phyloP scores from a whole-genome alignment of 2,888 invertebrate species.

The Itoplectis maculator region DNA sequence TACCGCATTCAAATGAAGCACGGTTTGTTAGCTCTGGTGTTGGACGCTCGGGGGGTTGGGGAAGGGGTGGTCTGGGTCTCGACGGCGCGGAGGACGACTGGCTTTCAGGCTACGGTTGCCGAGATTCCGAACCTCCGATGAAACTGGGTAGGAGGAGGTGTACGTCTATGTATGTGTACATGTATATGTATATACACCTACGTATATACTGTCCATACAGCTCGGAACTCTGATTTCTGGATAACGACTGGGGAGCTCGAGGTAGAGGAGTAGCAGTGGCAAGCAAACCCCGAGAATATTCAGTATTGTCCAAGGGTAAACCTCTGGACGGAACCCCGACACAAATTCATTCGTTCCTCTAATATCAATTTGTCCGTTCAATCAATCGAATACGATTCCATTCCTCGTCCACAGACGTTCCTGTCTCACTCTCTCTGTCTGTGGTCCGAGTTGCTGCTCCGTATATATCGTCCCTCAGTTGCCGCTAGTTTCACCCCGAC shows the following conservation, averaged over 20 bases:
- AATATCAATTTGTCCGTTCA: slow-evolving; percentile 58
- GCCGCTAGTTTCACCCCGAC: neutral
- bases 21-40: slow-evolving; percentile 72
- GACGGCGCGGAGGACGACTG: slow-evolving; percentile 65
- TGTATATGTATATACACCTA: neutral
- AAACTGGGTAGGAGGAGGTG: slow-evolving; percentile 37
- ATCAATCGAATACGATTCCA: slow-evolving; percentile 49
- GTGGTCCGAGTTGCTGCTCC: slow-evolving; percentile 23
- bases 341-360: slow-evolving; percentile 37
- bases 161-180: slow-evolving; percentile 1
- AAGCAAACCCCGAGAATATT: slow-evolving; percentile 51
- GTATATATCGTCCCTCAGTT: slow-evolving; percentile 29
- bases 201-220: slow-evolving; percentile 22
- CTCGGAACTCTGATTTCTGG: slow-evolving; percentile 50
- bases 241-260: slow-evolving; percentile 43
- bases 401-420: neutral
- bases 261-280: neutral
- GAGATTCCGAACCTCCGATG: slow-evolving; percentile 59
- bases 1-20: slow-evolving; percentile 79
- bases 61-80: slow-evolving; percentile 50
- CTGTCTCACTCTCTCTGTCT: no score
- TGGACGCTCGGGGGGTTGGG: slow-evolving; percentile 10
- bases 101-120: slow-evolving; percentile 33
- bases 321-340: slow-evolving; percentile 17
- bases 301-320: slow-evolving; percentile 51